Percentiles rank a stretch among this genome's conserved stretches.
phyloP scores from a whole-genome alignment of 2,113 vertebrate species.

The Osmerus mordax region DNA sequence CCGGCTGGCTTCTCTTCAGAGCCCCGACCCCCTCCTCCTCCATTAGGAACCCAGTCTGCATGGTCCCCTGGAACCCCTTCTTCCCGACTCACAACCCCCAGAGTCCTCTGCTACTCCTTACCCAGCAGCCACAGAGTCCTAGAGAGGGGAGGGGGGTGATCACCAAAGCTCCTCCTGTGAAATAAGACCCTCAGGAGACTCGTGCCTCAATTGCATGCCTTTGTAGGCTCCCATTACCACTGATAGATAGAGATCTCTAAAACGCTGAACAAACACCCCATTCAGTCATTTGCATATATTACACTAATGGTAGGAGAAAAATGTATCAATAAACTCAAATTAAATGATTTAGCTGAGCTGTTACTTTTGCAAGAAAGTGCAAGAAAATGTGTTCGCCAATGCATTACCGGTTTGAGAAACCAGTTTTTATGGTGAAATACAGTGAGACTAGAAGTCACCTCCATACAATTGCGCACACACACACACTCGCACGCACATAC shows the following conservation, averaged over 20 bases:
- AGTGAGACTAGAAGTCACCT: neutral
- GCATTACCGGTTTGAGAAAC: too few relatives aligned
- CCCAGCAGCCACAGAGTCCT: conserved; percentile 27
- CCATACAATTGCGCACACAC: neutral
- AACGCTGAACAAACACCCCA: conserved; percentile 75
- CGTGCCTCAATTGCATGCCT: conserved; percentile 68
- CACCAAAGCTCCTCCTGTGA: conserved; percentile 48
- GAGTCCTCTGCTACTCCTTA: conserved; percentile 38
- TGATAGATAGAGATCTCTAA: conserved; percentile 72
- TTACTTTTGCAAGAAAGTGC: neutral
- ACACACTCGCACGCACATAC: neutral
- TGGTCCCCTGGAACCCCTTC: conserved; percentile 21
- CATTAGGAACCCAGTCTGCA: conserved; percentile 63
- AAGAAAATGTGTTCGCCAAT: too few relatives aligned
- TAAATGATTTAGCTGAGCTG: conserved; percentile 45
- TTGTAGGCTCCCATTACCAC: conserved; percentile 69
- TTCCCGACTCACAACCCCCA: neutral
- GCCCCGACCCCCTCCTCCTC: conserved; percentile 36
- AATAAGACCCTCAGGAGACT: conserved; percentile 64
- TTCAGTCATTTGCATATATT: conserved; percentile 76
- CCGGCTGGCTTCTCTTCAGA: conserved; percentile 31
- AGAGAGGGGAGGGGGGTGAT: conserved; percentile 13
- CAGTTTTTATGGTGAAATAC: too few relatives aligned
- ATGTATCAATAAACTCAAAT: conserved; percentile 65
- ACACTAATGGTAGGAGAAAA: conserved; percentile 66